phyloP scores from a whole-genome alignment of 1,140 invertebrate species.

The Trichomalopsis sarcophagae region DNA sequence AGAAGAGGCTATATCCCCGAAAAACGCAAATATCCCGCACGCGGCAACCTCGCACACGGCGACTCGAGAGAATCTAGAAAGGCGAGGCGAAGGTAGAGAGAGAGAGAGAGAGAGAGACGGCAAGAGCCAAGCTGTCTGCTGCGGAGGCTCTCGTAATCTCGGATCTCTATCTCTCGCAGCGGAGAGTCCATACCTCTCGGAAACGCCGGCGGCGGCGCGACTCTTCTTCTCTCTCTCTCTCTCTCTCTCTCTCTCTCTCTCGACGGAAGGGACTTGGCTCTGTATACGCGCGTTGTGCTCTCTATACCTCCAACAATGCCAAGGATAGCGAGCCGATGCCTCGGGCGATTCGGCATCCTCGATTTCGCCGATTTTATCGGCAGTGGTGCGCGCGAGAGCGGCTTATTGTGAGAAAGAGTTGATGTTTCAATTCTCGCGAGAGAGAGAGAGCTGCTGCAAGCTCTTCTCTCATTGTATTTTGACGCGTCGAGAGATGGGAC shows the following conservation, averaged over 20 bases:
- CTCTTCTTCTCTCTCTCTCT: background rate
- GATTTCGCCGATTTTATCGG: constrained; percentile 58
- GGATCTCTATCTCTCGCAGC: constrained; percentile 49
- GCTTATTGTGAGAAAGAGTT: background rate
- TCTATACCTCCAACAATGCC: constrained; percentile 57
- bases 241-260: constrained; percentile 5
- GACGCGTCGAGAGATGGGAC: constrained; percentile 20
- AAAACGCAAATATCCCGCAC: constrained; percentile 24
- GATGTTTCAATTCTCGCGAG: constrained; percentile 50
- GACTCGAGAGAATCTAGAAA: constrained; percentile 8
- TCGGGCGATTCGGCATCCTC: constrained; percentile 8
- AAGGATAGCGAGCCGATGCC: constrained; percentile 56
- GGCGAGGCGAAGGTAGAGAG: constrained; percentile 21
- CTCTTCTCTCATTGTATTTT: constrained; percentile 28
- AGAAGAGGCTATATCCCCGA: background rate
- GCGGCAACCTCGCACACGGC: constrained; percentile 34
- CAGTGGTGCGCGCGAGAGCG: too few species aligned
- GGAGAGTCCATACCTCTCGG: background rate
- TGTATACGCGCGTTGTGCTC: background rate
- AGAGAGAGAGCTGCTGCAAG: background rate
- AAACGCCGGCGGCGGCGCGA: constrained; percentile 40
- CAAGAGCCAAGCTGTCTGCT: constrained; percentile 74
- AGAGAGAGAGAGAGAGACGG: constrained; percentile 58
- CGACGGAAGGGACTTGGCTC: constrained; percentile 57
- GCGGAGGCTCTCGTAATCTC: constrained; percentile 66